phyloP scores from a whole-genome alignment of 2,113 vertebrate genomes.

The Anhinga anhinga region DNA sequence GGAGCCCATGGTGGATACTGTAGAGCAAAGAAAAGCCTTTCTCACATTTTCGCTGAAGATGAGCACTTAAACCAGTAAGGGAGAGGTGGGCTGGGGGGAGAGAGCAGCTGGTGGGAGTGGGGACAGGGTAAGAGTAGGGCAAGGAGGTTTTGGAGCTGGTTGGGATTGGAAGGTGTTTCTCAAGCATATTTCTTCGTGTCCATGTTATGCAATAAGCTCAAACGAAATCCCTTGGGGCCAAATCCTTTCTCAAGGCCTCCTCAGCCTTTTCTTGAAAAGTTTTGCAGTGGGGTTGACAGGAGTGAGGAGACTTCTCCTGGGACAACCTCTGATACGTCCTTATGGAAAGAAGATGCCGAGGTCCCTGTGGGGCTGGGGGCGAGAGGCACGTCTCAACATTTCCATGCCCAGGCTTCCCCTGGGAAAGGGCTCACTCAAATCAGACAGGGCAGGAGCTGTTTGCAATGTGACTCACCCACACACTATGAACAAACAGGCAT shows the following conservation, averaged over 20 bases:
- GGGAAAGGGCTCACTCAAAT: not conserved
- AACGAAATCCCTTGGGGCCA: not conserved
- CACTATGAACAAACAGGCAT: constrained; percentile 43
- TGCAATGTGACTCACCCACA: not conserved
- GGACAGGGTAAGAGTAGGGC: not conserved
- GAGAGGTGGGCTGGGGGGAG: not conserved
- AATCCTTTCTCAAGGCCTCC: not conserved
- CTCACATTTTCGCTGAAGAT: not conserved
- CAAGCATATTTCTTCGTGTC: not conserved
- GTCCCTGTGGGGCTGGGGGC: not conserved
- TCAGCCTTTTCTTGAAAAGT: not conserved
- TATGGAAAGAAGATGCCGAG: not conserved
- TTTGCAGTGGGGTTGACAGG: not conserved
- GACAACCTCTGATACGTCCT: not conserved
- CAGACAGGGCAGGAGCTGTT: constrained; percentile 14
- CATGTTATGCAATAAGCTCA: not conserved
- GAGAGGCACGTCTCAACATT: not conserved
- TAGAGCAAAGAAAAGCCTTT: not conserved
- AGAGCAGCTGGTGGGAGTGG: too few relatives aligned
- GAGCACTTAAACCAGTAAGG: constrained; percentile 19
- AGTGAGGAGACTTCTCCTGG: not conserved
- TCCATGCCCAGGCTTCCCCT: not conserved
- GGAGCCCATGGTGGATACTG: not conserved
- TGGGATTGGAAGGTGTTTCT: not conserved
- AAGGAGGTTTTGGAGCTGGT: not conserved